Evolutionary conservation across 2,113 vertebrate species (phyloP).

Genomic region (Trogon surrucura): DNA sequence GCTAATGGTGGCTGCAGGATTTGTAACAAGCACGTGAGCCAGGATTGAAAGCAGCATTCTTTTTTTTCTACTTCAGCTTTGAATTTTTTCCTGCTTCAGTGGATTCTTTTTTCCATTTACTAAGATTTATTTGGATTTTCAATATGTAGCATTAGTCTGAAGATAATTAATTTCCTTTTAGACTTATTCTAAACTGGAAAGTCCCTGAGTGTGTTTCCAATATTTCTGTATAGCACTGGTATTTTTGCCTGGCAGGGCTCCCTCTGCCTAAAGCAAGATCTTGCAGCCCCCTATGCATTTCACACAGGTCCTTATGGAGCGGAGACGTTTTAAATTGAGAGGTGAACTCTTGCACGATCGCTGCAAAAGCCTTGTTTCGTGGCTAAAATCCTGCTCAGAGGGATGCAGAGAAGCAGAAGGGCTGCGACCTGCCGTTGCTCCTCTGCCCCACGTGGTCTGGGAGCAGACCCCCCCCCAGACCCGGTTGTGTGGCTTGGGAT

Average conservation of each 20-base stretch:
- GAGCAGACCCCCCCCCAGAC: background rate
- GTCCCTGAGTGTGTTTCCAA: background rate
- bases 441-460: background rate
- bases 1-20: constrained; percentile 28
- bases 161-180: constrained; percentile 4
- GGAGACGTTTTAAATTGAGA: background rate
- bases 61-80: constrained; percentile 12
- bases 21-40: background rate
- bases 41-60: background rate
- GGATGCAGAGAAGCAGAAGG: background rate
- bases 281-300: background rate
- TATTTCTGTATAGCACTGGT: constrained; percentile 7
- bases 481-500: background rate
- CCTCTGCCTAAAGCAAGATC: background rate
- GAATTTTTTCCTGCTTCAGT: constrained; percentile 19
- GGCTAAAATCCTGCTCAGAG: background rate
- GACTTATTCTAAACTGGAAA: background rate
- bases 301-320: background rate
- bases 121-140: constrained; percentile 13
- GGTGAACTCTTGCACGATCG: background rate
- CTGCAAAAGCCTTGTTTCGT: background rate
- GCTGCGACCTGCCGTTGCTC: background rate
- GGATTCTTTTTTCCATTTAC: constrained; percentile 27
- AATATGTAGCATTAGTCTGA: background rate
- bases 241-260: constrained; percentile 10